Base-by-base conservation (phyloP, 2,888 invertebrate genomes). In the Calameuta idolon region DNA sequence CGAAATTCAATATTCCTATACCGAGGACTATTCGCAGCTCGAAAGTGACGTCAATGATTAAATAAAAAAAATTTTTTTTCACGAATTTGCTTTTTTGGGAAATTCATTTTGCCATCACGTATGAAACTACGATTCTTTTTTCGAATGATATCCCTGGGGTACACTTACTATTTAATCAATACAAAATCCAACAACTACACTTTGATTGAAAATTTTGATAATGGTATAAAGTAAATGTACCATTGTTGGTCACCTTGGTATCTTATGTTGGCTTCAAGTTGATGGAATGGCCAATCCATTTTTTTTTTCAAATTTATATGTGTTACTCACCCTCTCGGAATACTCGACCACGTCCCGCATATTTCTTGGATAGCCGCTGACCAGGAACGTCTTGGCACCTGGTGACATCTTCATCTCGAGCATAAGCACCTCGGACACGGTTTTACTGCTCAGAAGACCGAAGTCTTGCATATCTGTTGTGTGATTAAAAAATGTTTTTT, bases 391-490 rank as follows among this genome's bases (percentile, higher is more conserved):
- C 93, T 96, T 97, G 84, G 97, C 96, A 81, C 95, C 95, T 80
- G 96, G 97, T 80, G 97, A 96, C 97, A 97, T 97, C 93, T 97
- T 97, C 95, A 97, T 97, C 93, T 97, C 97, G 89, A 97, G 93
- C 97, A 97, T 97, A 79, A 97, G 93, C 9, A 97, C 97, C 91
- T 97, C 97, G 1, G 97, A 96, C 77, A 97, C 97, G 2, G 97
- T 97, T 92, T 95, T 96, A 87, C 97, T 97, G 81, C 97, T 96
- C 81, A 97, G 92, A 88, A 95, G 94, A 81, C 96, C 96, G 92
- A 97, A 97, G 92, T 97, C 97, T 92, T 96, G 96, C 95, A 97
- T 96, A 89, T 97, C 97, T 96, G 92, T 34, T 90, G 89, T 82
- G n/a, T 30, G 31, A 76, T 12, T 35, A 11, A 33, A 76, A 30